Evolutionary conservation across 2,797 vertebrate species (phyloP), one percentile per base, ranked within the genome.

Genomic region (Urosaurus nigricauda): DNA sequence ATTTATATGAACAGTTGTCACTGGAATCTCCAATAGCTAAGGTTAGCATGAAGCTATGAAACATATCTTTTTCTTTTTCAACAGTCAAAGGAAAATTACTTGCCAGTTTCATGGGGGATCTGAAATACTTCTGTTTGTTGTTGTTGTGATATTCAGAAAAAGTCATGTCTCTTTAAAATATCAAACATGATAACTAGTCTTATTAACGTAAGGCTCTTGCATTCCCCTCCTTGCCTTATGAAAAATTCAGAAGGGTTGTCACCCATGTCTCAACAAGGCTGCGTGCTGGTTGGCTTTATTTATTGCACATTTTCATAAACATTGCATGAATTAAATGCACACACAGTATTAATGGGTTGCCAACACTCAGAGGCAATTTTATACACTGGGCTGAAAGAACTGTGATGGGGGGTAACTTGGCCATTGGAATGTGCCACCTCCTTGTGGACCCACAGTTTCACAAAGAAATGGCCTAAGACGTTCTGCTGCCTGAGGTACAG

Each of bases 201-300:
- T 94, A 92, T 95, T 94, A 94, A 93, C 1, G 81, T 16, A 91
- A 91, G 58, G 0, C 40, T 82, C 90, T 94, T 87, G 51, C 90
- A 92, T 88, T 79, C 87, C 87, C 92, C 84, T 83, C 85, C 94
- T 95, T 94, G 40, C 70, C 35, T 93, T 92, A 95, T 96, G 93
- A 95, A 96, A 96, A 94, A 95, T 95, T 95, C 94, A 96, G 92
- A 93, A 96, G 94, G 91, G 92, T 95, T 94, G 92, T 94, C 93
- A 87, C 85, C 93, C 93, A 90, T 93, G 90, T 91, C 93, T 96
- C 93, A 96, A 92, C 92, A 92, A 95, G 92, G 89, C 90, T 89
- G 90, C 93, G 92, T 92, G 91, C 94, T 92, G 92, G 91, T 94
- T 93, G 90, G 93, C 91, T 92, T 94, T 96, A 92, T 95, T 95